Conservation (phyloP, 2,113 vertebrate genomes). For the Brachyhypopomus occidentalis region DNA sequence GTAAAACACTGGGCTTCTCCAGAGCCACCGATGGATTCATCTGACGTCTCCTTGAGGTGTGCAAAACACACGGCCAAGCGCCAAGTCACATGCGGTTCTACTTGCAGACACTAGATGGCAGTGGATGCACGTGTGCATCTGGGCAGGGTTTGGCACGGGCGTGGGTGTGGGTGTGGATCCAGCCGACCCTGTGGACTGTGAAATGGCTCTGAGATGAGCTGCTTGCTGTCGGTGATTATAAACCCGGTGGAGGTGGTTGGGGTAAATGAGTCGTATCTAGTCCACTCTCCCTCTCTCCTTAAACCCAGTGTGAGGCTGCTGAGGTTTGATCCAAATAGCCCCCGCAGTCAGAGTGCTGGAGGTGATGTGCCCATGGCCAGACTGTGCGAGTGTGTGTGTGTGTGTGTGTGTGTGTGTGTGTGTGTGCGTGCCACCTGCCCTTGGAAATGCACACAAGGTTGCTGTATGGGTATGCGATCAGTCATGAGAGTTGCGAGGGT, state of each 20-base stretch:
- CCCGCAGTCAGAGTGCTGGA: not conserved
- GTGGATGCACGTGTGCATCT: slow-evolving; percentile 15
- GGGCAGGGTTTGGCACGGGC: not conserved
- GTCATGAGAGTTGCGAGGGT: too few relatives aligned
- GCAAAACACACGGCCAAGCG: not conserved
- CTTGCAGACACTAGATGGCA: slow-evolving; percentile 52
- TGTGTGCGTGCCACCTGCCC: too few relatives aligned
- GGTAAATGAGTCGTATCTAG: slow-evolving; percentile 25
- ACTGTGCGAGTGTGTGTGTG: not conserved
- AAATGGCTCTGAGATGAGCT: slow-evolving; percentile 47
- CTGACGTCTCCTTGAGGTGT: not conserved
- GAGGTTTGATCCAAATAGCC: not conserved
- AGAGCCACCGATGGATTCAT: not conserved
- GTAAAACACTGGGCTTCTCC: not conserved
- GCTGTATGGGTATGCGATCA: too few relatives aligned
- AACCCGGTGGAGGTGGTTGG: slow-evolving; percentile 21
- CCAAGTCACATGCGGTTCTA: not conserved
- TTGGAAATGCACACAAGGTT: too few relatives aligned
- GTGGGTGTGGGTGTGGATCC: not conserved
- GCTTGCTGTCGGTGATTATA: slow-evolving; percentile 44
- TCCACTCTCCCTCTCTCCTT: not conserved
- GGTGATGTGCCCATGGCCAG: not conserved
- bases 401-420: not conserved
- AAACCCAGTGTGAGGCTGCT: not conserved
- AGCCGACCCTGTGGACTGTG: slow-evolving; percentile 40